phyloP scores from a whole-genome alignment of 2,888 invertebrate genomes.

The Troglohyphantes excavatus region DNA sequence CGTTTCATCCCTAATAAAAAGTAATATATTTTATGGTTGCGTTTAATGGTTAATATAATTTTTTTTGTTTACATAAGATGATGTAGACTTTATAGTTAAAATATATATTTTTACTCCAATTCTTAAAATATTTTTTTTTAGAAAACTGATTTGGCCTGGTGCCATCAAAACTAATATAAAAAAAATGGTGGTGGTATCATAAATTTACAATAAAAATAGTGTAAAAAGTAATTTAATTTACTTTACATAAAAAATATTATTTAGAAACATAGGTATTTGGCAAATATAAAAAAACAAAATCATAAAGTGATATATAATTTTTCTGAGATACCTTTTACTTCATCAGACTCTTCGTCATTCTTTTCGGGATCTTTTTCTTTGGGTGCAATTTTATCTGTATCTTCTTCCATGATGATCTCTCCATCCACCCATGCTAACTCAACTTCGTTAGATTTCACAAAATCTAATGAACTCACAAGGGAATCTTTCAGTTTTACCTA shows the following conservation, averaged over 20 bases:
- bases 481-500: conserved; percentile 96
- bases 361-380: conserved; percentile 46
- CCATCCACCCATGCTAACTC: conserved; percentile 99
- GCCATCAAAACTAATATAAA: too few relatives aligned
- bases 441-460: conserved; percentile 92
- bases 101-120: too few relatives aligned
- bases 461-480: conserved; percentile 91
- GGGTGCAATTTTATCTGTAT: conserved; percentile 79
- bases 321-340: conserved; percentile 33
- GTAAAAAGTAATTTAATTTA: neutral
- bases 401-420: conserved; percentile 84
- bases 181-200: too few relatives aligned
- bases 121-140: too few relatives aligned
- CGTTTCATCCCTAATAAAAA: too few relatives aligned
- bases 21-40: too few relatives aligned
- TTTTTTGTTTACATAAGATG: too few relatives aligned
- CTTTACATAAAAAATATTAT: conserved; percentile 1
- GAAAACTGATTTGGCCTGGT: too few relatives aligned
- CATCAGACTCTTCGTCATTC: conserved; percentile 33
- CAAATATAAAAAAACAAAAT: neutral
- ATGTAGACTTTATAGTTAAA: too few relatives aligned
- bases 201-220: too few relatives aligned
- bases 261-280: neutral
- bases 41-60: too few relatives aligned
- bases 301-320: neutral